Evolutionary conservation across 2,113 vertebrate genomes (phyloP), one percentile per base, ranked within the genome.

Genomic region (Cyprinodon brontotheroides): DNA sequence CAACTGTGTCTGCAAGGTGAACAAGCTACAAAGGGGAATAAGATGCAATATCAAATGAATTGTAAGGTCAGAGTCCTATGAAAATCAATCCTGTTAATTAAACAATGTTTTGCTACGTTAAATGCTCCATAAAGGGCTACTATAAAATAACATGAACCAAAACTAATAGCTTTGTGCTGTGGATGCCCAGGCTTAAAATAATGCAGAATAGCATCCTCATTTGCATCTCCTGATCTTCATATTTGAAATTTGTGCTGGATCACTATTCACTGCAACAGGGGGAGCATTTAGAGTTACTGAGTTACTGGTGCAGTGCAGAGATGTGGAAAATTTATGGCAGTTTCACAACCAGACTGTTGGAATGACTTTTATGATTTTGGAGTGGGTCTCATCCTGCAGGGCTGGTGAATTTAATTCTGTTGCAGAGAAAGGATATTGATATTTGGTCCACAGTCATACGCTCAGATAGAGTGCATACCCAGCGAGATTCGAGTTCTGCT

Each of bases 241-340:
- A 75, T 77, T 79, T 81, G 78, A 67, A 80, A 83, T 61, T 6
- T 65, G 37, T 20, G 70, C 77, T 20, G 37, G 48, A 17, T 47
- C 22, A 59, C 63, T 47, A 72, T 72, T 36, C 75, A 61, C 14
- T 72, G 80, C 77, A 64, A 17, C 22, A 82, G 60, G 15, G 72
- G 64, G 74, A 77, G 77, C 73, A 83, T 66, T 39, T 41, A 43
- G 50, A 76, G 65, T 67, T 61, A 77, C 45, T 72, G 77, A 75
- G 65, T 62, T 67, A 72, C 74, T 81, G 77, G 86, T 86, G 89
- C 89, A 88, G 79, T 90, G 90, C 86, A 87, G 90, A 67, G 77
- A 78, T 63, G 74, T 73, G 63, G 5, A 61, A 53, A 60, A 68
- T 82, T 75, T 85, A 84, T 82, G 78, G 74, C 72, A 40, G 57